Percentiles rank a stretch among this genome's conserved stretches.
phyloP scores from a whole-genome alignment of 2,797 vertebrate genomes.

The Sphenopsis melanotis region DNA sequence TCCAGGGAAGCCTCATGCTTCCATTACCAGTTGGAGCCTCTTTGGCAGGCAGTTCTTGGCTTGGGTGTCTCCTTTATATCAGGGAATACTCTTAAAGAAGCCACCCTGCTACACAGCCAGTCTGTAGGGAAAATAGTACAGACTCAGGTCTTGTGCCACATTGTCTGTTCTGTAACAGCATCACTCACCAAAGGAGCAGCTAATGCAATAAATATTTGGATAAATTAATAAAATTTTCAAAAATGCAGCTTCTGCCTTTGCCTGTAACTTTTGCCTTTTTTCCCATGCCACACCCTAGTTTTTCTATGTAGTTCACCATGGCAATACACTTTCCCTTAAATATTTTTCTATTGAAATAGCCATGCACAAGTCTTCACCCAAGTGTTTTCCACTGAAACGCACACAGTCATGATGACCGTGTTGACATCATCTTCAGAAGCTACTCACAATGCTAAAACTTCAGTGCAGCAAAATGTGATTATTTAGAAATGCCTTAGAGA shows the following conservation, averaged over 20 bases:
- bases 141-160: fast-evolving
- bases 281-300: neutral
- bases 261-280: neutral
- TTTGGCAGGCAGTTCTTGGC: neutral
- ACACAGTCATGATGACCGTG: neutral
- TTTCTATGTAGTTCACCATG: neutral
- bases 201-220: neutral
- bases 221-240: neutral
- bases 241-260: neutral
- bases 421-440: conserved; percentile 15
- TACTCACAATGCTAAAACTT: neutral
- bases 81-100: neutral
- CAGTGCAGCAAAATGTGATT: neutral
- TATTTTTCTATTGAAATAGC: conserved; percentile 27
- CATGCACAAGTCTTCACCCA: neutral
- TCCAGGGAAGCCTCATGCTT: neutral
- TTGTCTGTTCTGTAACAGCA: neutral
- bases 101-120: neutral
- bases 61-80: neutral
- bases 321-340: conserved; percentile 14
- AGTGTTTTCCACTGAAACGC: conserved; percentile 17
- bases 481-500: conserved; percentile 7
- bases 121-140: neutral
- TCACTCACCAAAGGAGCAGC: neutral
- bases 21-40: neutral